Evolutionary conservation across 2,797 vertebrate genomes (phyloP).

Genomic region (Botia kubotai): DNA sequence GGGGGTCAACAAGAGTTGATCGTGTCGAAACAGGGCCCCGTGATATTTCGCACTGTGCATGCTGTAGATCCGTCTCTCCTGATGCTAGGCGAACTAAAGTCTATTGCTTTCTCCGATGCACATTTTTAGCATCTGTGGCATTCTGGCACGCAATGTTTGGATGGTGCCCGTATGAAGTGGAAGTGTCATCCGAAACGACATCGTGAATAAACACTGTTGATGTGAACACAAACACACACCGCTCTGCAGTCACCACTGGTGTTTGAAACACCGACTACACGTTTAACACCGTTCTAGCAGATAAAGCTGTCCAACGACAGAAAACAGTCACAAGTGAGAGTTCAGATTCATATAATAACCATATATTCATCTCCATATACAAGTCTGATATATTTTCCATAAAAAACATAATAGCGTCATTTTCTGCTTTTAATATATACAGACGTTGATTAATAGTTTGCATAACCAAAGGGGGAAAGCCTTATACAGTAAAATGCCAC

Average conservation of each 20-base stretch:
- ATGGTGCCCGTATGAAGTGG: not conserved
- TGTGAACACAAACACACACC: conserved; percentile 53
- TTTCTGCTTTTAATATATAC: conserved; percentile 83
- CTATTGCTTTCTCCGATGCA: conserved; percentile 43
- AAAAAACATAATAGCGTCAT: conserved; percentile 79
- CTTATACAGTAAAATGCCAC: conserved; percentile 74
- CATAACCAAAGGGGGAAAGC: conserved; percentile 80
- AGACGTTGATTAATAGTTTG: conserved; percentile 82
- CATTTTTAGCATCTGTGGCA: conserved; percentile 12
- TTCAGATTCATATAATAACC: conserved; percentile 81
- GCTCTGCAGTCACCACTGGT: conserved; percentile 44
- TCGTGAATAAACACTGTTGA: conserved; percentile 72
- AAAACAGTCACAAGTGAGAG: conserved; percentile 83
- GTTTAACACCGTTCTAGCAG: conserved; percentile 53
- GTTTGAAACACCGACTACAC: conserved; percentile 56
- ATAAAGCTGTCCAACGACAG: conserved; percentile 74
- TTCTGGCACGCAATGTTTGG: not conserved
- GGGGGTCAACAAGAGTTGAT: not conserved
- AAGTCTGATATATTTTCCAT: conserved; percentile 79
- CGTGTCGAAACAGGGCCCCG: not conserved
- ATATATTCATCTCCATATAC: conserved; percentile 82
- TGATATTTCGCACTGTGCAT: not conserved
- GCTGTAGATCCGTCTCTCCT: conserved; percentile 27
- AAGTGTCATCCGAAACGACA: conserved; percentile 68
- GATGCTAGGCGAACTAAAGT: conserved; percentile 34